Base-by-base conservation (phyloP, 2,113 vertebrate species). In the Otis tarda region DNA sequence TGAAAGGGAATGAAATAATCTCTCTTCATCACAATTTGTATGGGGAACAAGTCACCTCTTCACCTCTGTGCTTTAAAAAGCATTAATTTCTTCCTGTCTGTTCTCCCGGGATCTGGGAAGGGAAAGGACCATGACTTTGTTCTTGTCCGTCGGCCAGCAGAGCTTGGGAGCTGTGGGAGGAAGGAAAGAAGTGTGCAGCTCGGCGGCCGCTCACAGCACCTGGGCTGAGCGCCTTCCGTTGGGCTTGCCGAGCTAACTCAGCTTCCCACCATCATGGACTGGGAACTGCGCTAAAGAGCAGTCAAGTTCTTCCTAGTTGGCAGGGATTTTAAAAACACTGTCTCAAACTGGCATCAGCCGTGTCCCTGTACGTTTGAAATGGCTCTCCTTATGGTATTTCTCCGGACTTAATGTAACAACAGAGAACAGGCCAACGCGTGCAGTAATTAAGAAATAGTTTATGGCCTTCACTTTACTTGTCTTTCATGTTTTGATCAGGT, bases 401-500 rank as follows among this genome's bases (percentile, higher is more conserved):
- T 89, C 37, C 79, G 50, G 31, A 63, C 7, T 64, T 80, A n/a
- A 0, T 14, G 20, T 55, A 37, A 17, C 47, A 33, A 15, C 22
- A 49, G 70, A 69, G 61, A 70, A 20, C 25, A 19, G 25, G 13
- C 10, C 41, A 24, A 7, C 20, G 18, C n/a, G 15, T 59, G 52
- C 7, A 64, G 49, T 75, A 15, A 23, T 25, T 37, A 59, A 92
- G 68, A 63, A 87, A 16, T 7, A 50, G 28, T 10, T 71, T 37
- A 9, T 71, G 52, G 30, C 75, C 39, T 71, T 81, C 80, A 3
- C 63, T 69, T 87, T 20, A 45, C 24, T 80, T 91, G 25, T 47
- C 65, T 20, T 74, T 52, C 83, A 41, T 83, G 3, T 92, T 73
- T 95, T 89, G 35, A 87, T 33, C 95, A 99, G 99, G 99, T 99